A percentile compares a stretch with the other conserved stretches of the same genome.
Conservation (phyloP, 1,140 invertebrate species). For the Atopsyche davidsoni region DNA sequence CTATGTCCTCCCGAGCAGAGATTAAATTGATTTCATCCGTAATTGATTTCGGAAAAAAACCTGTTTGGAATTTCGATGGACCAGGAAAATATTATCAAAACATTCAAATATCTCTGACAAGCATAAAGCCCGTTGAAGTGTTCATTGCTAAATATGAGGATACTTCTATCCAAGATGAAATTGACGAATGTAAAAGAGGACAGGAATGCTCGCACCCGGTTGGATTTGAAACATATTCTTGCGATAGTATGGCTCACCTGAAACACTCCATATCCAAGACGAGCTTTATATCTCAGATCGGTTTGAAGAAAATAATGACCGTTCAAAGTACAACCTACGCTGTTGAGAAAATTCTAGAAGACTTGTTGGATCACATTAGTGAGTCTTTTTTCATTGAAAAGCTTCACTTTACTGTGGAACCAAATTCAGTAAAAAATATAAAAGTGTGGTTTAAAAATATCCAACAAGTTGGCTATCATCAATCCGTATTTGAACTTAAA, state of each 20-base stretch:
- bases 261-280: too few relatives aligned
- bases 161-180: too few relatives aligned
- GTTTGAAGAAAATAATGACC: too few relatives aligned
- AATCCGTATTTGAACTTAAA: constrained; percentile 10
- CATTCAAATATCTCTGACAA: not conserved
- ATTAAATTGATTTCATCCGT: constrained; percentile 4
- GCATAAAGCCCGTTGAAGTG: constrained; percentile 10
- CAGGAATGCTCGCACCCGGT: too few relatives aligned
- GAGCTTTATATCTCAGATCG: too few relatives aligned
- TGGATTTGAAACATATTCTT: too few relatives aligned
- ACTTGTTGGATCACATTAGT: not conserved
- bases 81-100: constrained; percentile 6
- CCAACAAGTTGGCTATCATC: constrained; percentile 10
- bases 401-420: not conserved
- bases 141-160: not conserved
- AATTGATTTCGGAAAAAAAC: constrained; percentile 9
- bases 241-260: not conserved
- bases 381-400: constrained; percentile 14
- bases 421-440: constrained; percentile 4
- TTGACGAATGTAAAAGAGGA: too few relatives aligned
- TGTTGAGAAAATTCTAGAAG: constrained; percentile 4
- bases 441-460: constrained; percentile 14
- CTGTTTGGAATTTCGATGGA: constrained; percentile 11
- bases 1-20: not conserved
- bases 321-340: not conserved